Base-by-base conservation (phyloP, 2,113 vertebrate species). In the Pagrus major region DNA sequence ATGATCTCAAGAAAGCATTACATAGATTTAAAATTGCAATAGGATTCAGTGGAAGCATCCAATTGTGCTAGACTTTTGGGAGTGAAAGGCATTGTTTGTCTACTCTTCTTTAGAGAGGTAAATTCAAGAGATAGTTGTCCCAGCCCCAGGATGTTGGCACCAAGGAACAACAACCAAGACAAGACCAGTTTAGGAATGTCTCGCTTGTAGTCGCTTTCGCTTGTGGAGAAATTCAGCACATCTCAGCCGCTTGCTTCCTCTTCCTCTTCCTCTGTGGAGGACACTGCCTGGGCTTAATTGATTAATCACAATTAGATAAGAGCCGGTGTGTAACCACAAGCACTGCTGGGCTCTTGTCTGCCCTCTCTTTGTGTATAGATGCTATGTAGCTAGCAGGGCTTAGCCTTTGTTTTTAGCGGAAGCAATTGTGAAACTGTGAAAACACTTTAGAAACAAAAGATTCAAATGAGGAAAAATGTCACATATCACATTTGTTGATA, bases 11-110 rank as follows among this genome's bases (percentile, higher is more conserved):
- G 35, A 35, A 35, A 35, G 29, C 46, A 37, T 23, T 5, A 2
- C 46, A 47, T 14, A 14, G 31, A 65, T 47, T 33, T 33, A 39
- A 64, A 71, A 55, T 15, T 68, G 59, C 37, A 61, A 29, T 47
- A 66, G 25, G 9, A 54, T 68, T 65, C n/a, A 76, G 70, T 20
- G 12, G 37, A 71, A 56, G 3, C 18, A 64, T 80, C 49, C 56
- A 69, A 44, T 35, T 58, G 4, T 58, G 47, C 3, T 21, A 6
- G 33, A 68, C 47, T 33, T 25, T 60, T 72, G 15, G 12, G 58
- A 55, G 41, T 66, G 20, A 41, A 59, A 20, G 29, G 23, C 54
- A 15, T 68, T 61, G 29, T 69, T 77, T 37, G 23, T 60, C 35
- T 65, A 29, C 60, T 67, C 10, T 76, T 55, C 52, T 54, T 14